A percentile compares a stretch with the other conserved stretches of the same genome.
Conservation (phyloP, 2,888 invertebrate genomes). For the Platycheirus albimanus region DNA sequence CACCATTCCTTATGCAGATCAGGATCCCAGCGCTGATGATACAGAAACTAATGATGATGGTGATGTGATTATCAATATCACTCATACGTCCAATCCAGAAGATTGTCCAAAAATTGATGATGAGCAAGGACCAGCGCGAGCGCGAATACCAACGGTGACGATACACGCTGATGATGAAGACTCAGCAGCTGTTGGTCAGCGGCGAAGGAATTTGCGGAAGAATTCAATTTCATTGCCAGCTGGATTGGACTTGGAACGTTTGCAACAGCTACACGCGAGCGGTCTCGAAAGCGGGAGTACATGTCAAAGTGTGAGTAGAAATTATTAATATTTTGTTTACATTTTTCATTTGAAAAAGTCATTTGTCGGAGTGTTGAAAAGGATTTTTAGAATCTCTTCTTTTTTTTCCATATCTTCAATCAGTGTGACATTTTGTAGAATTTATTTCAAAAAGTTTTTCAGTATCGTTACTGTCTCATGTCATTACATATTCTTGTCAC, state of each 20-base stretch:
- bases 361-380: no score
- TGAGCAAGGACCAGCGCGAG: no score
- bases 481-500: no score
- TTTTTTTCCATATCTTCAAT: no score
- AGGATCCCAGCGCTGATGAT: conserved; percentile 27
- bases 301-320: conserved; percentile 78
- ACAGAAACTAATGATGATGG: not conserved
- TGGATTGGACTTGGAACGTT: conserved; percentile 85
- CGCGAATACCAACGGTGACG: conserved; percentile 87
- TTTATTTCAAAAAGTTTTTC: no score
- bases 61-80: conserved; percentile 51
- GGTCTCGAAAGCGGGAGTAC: conserved; percentile 77
- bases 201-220: conserved; percentile 83
- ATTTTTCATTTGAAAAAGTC: not conserved
- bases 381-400: not conserved
- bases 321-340: conserved; percentile 63
- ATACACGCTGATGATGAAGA: conserved; percentile 91
- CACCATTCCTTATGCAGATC: conserved; percentile 63
- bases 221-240: conserved; percentile 90
- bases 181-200: conserved; percentile 85
- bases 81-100: conserved; percentile 15
- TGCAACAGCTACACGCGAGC: conserved; percentile 81
- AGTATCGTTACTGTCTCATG: no score
- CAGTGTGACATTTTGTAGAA: no score
- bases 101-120: not conserved